A percentile compares a stretch with the other conserved stretches of the same genome.
These are phyloP conservation scores for Hartigia nigra DNA, from an alignment of 2,888 invertebrate genomes.

Conservation along the genomic window DNA sequence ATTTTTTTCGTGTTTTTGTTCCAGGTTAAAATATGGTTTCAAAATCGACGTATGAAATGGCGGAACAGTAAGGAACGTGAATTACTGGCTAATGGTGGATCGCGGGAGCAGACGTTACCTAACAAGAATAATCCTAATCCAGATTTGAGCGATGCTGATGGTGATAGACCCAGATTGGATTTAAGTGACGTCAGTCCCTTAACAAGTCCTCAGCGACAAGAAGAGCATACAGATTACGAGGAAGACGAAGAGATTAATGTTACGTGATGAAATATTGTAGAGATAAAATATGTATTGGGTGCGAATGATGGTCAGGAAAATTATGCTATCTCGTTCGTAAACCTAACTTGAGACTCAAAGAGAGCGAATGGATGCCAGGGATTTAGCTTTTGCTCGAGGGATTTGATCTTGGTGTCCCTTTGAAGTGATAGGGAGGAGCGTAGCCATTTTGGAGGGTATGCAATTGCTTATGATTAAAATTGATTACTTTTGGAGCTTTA, in stretches of 20 bases:
- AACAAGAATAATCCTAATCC: constrained; percentile 98
- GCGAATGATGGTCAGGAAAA: not conserved
- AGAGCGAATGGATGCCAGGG: not conserved
- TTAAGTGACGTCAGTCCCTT: constrained; percentile 66
- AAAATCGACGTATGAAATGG: constrained; percentile 99
- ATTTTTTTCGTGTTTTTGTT: constrained; percentile 38
- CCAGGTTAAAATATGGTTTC: constrained; percentile 92
- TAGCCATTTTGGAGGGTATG: not conserved
- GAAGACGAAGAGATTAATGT: constrained; percentile 87
- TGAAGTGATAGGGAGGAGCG: not conserved
- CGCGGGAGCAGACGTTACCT: constrained; percentile 93
- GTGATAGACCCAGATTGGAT: constrained; percentile 78
- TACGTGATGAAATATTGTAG: constrained; percentile 76
- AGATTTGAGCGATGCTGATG: constrained; percentile 90
- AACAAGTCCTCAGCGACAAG: constrained; percentile 59
- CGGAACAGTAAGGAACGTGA: constrained; percentile 97
- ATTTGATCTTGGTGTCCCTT: not conserved
- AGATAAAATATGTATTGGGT: constrained; percentile 7
- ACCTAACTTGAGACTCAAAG: not conserved
- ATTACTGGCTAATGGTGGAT: constrained; percentile 91
- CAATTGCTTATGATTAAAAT: not conserved
- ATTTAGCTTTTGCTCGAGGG: not conserved
- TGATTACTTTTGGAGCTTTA: not conserved
- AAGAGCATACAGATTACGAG: constrained; percentile 68
- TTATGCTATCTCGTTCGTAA: not conserved